Conservation (phyloP, 2,113 vertebrate species). For the Ammodytes marinus region DNA sequence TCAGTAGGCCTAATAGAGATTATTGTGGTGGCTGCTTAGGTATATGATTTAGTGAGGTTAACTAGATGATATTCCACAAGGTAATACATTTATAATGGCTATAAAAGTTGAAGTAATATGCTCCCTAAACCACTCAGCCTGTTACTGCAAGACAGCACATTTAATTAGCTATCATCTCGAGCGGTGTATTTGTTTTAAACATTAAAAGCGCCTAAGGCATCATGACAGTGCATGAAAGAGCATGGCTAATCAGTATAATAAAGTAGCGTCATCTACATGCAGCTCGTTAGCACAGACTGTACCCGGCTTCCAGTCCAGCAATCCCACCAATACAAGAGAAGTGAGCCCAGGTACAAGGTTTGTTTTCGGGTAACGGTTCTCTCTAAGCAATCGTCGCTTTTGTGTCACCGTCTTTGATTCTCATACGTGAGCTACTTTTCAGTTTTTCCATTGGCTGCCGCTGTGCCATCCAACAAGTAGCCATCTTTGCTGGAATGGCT, state of each 20-base stretch:
- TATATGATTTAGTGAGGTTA: not conserved
- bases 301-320: constrained; percentile 31
- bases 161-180: constrained; percentile 30
- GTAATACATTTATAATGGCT: not conserved
- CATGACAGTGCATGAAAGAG: constrained; percentile 68
- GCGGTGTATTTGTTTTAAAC: constrained; percentile 37
- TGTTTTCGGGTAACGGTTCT: constrained; percentile 57
- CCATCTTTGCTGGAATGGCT: constrained; percentile 71
- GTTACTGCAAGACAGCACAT: not conserved
- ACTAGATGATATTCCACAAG: not conserved
- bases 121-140: not conserved
- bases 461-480: constrained; percentile 63
- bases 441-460: constrained; percentile 62
- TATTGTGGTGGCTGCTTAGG: not conserved
- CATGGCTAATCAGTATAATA: constrained; percentile 65
- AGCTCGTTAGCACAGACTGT: constrained; percentile 36
- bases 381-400: constrained; percentile 66
- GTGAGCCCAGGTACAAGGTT: constrained; percentile 59
- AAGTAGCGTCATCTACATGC: constrained; percentile 50
- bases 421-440: constrained; percentile 60
- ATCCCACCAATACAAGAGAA: not conserved
- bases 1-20: not conserved
- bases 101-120: constrained; percentile 7
- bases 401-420: constrained; percentile 63
- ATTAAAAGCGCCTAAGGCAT: constrained; percentile 26